Percentiles rank a stretch among this genome's conserved stretches.
phyloP scores from a whole-genome alignment of 2,888 invertebrate species.

The Masnerella sp. region DNA sequence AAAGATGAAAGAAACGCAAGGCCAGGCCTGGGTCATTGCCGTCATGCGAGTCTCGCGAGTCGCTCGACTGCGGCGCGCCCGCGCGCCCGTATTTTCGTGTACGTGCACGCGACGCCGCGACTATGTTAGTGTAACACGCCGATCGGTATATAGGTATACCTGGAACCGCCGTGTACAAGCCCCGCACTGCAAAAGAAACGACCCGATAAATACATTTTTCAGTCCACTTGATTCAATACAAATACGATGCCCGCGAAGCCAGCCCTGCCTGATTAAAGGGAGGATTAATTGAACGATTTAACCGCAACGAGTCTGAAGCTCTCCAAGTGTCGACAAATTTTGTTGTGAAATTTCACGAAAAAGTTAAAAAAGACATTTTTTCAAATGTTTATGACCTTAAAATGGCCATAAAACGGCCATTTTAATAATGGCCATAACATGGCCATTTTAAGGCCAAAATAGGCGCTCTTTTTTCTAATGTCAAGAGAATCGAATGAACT shows the following conservation, averaged over 20 bases:
- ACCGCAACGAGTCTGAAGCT: too few relatives aligned
- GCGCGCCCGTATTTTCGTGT: conserved; percentile 31
- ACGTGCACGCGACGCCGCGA: conserved; percentile 17
- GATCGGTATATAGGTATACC: conserved; percentile 56
- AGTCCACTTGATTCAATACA: conserved; percentile 35
- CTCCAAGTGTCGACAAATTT: too few relatives aligned
- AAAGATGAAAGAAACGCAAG: conserved; percentile 73
- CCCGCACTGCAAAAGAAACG: conserved; percentile 50
- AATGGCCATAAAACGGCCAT: too few relatives aligned
- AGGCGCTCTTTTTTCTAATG: too few relatives aligned
- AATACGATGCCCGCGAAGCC: conserved; percentile 32
- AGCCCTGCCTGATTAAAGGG: too few relatives aligned
- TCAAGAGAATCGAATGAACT: too few relatives aligned
- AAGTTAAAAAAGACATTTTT: too few relatives aligned
- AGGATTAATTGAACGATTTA: conserved; percentile 24
- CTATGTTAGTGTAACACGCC: conserved; percentile 56
- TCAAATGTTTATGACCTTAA: too few relatives aligned
- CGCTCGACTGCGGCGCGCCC: conserved; percentile 44
- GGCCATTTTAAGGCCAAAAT: too few relatives aligned
- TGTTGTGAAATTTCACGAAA: too few relatives aligned
- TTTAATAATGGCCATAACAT: too few relatives aligned
- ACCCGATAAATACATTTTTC: conserved; percentile 48
- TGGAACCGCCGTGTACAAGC: conserved; percentile 55
- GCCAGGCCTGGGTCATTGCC: conserved; percentile 73
- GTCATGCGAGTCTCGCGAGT: conserved; percentile 65